phyloP scores from a whole-genome alignment of 2,797 vertebrate genomes.

The Knipowitschia caucasica region DNA sequence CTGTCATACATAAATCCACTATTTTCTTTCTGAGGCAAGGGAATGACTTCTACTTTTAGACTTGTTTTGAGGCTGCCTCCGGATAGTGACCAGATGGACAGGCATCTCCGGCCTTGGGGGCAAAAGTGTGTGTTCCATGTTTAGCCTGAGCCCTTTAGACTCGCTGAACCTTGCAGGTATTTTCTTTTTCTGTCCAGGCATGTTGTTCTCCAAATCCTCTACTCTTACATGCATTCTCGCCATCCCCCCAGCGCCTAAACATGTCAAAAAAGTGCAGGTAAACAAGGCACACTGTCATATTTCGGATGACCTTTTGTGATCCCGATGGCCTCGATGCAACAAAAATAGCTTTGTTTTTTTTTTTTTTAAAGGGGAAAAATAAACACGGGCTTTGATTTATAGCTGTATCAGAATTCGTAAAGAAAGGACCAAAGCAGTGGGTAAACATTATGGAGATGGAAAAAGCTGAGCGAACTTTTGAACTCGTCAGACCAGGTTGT shows the following conservation, averaged over 20 bases:
- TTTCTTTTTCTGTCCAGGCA: slow-evolving; percentile 76
- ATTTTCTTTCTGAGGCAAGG: no score
- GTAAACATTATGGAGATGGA: background rate
- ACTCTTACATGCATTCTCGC: slow-evolving; percentile 45
- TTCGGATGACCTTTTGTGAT: slow-evolving; percentile 24
- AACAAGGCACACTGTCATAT: slow-evolving; percentile 51
- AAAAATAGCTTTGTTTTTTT: slow-evolving; percentile 7
- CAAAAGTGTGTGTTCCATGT: slow-evolving; percentile 52
- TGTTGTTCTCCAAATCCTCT: slow-evolving; percentile 54
- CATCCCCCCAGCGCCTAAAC: slow-evolving; percentile 28
- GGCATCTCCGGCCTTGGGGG: slow-evolving; percentile 60
- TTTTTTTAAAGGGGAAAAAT: background rate
- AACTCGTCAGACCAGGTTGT: background rate
- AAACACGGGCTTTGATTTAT: slow-evolving; percentile 4
- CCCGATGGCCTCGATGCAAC: background rate
- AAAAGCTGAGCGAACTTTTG: slow-evolving; percentile 1
- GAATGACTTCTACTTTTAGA: no score
- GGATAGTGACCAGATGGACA: slow-evolving; percentile 78
- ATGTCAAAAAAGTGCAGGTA: slow-evolving; percentile 62
- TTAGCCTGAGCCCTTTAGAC: slow-evolving; percentile 74
- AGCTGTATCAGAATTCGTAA: background rate
- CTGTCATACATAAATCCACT: no score
- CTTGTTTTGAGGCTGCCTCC: no score
- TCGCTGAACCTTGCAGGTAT: slow-evolving; percentile 72
- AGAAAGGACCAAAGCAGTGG: background rate